Evolutionary conservation across 2,113 vertebrate species (phyloP).

Genomic region (Trachemys scripta): DNA sequence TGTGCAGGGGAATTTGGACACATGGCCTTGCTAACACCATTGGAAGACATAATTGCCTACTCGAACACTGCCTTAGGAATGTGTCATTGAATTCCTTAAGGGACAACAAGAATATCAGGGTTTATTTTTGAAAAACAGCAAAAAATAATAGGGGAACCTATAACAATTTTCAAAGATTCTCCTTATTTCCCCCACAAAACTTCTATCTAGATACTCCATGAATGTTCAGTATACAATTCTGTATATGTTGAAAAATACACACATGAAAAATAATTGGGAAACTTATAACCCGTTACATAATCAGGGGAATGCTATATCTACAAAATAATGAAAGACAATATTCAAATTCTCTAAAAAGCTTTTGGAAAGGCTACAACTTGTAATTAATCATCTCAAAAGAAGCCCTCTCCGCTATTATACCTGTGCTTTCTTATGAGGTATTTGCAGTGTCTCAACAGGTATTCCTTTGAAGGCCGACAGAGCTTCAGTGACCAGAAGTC

Average conservation of each 20-base stretch:
- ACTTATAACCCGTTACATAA: neutral
- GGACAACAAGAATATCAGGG: conserved; percentile 58
- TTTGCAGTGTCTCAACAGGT: conserved; percentile 96
- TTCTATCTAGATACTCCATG: neutral
- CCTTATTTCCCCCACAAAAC: neutral
- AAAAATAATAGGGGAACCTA: conserved; percentile 44
- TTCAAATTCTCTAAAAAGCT: neutral
- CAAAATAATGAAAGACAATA: neutral
- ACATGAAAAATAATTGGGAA: neutral
- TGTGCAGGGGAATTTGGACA: conserved; percentile 60
- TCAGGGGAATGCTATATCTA: neutral
- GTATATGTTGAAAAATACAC: neutral
- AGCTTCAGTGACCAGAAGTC: conserved; percentile 99
- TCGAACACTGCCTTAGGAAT: conserved; percentile 52
- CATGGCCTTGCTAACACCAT: conserved; percentile 64
- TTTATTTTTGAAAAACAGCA: conserved; percentile 51
- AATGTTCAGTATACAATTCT: neutral
- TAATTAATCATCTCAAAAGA: neutral
- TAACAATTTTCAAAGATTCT: conserved; percentile 35
- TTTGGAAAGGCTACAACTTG: neutral
- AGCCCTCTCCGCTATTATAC: conserved; percentile 68
- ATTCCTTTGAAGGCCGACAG: conserved; percentile 97
- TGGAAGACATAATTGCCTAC: conserved; percentile 52
- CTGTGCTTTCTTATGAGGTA: conserved; percentile 98
- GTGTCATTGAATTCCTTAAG: conserved; percentile 35